Conservation (phyloP, 2,888 invertebrate species). For the Desoria tigrina region DNA sequence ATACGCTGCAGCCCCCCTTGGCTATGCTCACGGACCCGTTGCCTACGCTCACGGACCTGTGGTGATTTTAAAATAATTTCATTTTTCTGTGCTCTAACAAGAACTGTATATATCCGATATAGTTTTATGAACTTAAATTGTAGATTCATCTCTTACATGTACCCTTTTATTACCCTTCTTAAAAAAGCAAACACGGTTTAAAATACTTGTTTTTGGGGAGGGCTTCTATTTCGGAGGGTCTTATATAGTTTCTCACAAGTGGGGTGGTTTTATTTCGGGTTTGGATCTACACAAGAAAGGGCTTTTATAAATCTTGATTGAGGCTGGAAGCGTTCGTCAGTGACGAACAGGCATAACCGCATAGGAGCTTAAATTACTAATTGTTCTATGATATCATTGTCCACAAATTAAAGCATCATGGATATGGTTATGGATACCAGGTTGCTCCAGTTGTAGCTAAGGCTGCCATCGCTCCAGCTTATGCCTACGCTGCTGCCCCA, state of each 20-base stretch:
- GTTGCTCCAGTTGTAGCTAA: constrained; percentile 27
- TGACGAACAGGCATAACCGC: too few relatives aligned
- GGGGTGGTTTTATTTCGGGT: too few relatives aligned
- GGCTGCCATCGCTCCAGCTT: constrained; percentile 22
- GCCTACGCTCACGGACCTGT: constrained; percentile 26
- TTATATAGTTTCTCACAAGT: too few relatives aligned
- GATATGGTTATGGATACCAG: constrained; percentile 31
- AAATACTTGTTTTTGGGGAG: too few relatives aligned
- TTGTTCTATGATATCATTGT: background rate
- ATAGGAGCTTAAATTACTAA: too few relatives aligned
- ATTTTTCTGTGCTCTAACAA: constrained; percentile 1
- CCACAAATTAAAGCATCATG: constrained; percentile 26
- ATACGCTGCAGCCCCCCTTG: constrained; percentile 24
- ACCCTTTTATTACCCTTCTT: too few relatives aligned
- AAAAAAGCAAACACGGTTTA: too few relatives aligned
- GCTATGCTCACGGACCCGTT: constrained; percentile 30
- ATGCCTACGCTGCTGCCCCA: constrained; percentile 23
- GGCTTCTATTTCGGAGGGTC: too few relatives aligned
- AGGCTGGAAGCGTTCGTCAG: too few relatives aligned
- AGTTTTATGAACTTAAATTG: background rate
- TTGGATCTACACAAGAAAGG: too few relatives aligned
- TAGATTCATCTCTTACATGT: background rate
- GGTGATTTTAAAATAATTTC: constrained; percentile 15
- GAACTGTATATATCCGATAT: background rate
- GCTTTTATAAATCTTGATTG: too few relatives aligned